Base-by-base conservation (phyloP, 2,888 invertebrate genomes). In the Syrphus vitripennis region DNA sequence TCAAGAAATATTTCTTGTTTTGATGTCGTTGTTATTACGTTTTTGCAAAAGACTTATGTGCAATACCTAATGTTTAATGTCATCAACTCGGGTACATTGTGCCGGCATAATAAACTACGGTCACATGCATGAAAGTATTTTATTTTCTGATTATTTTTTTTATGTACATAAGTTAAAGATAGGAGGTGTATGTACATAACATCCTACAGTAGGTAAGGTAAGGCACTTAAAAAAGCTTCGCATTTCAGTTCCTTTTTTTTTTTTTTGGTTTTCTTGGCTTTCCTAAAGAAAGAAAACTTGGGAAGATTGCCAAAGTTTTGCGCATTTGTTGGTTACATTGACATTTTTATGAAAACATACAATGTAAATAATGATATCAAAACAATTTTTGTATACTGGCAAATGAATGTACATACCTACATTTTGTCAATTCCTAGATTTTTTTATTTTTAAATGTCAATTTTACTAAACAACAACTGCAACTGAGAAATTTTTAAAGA, bases 281-380 rank as follows among this genome's bases (percentile, higher is more conserved):
- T 50, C 1, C 26, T n/a, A n/a, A n/a, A n/a, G n/a, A n/a, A n/a
- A n/a, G n/a, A n/a, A n/a, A 16, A 48, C 14, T 26, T 79, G 79
- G 79, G 72, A 79, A 72, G 48, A 9, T 40, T 79, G 79, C 79
- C 79, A 79, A 79, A 45, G 50, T 53, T 50, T 48, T n/a, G n/a
- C n/a, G n/a, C 79, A 72, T 57, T 57, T 45, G n/a, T 55, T 55
- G 31, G 3, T 31, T 26, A 26, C 6, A 50, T 50, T 50, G 50
- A 50, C 50, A 50, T 26, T 50, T 55, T 16, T 55, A 31, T 31
- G 55, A 29, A 16, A 16, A 45, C 6, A 6, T 42, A 34, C 19
- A 57, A 19, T 57, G 14, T 31, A 57, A 31, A 57, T 31, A 31
- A 34, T 5, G 6, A 19, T 34, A 57, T 34, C 19, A 19, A 19